Conservation (phyloP, 2,113 vertebrate genomes). For the Lepus timidus region DNA sequence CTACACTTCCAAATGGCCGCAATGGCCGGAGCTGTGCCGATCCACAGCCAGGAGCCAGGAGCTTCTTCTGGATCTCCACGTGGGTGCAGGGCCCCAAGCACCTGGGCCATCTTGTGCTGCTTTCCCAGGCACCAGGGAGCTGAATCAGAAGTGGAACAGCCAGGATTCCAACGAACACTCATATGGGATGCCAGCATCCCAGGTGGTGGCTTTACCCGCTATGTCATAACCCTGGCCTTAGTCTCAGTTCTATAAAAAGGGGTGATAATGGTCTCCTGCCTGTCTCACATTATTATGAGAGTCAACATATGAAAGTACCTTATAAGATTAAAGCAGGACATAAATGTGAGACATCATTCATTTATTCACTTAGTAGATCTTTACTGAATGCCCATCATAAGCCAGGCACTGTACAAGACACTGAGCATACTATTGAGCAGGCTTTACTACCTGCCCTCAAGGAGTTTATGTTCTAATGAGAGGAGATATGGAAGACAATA, state of each 20-base stretch:
- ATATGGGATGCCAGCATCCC: too few species aligned
- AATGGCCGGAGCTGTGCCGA: too few species aligned
- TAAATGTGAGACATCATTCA: slow-evolving; percentile 7
- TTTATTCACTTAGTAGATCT: slow-evolving; percentile 30
- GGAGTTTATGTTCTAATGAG: background rate
- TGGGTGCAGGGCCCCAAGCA: too few species aligned
- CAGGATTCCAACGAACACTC: too few species aligned
- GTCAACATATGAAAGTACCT: slow-evolving; percentile 37
- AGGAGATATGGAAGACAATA: slow-evolving; percentile 22
- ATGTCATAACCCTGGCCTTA: background rate
- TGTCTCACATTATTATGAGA: background rate
- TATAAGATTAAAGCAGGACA: background rate
- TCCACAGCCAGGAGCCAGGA: too few species aligned
- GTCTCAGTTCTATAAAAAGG: background rate
- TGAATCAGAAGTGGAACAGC: too few species aligned
- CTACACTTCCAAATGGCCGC: too few species aligned
- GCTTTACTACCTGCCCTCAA: slow-evolving; percentile 1
- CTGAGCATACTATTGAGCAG: slow-evolving; percentile 27
- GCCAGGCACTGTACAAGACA: slow-evolving; percentile 8
- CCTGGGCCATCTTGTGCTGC: too few species aligned
- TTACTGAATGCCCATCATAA: background rate
- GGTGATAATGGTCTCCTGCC: background rate
- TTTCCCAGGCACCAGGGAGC: too few species aligned
- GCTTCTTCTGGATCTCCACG: too few species aligned
- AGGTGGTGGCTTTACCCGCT: too few species aligned